Evolutionary conservation across 2,888 invertebrate genomes (phyloP).

Genomic region (Drosophila falleni): DNA sequence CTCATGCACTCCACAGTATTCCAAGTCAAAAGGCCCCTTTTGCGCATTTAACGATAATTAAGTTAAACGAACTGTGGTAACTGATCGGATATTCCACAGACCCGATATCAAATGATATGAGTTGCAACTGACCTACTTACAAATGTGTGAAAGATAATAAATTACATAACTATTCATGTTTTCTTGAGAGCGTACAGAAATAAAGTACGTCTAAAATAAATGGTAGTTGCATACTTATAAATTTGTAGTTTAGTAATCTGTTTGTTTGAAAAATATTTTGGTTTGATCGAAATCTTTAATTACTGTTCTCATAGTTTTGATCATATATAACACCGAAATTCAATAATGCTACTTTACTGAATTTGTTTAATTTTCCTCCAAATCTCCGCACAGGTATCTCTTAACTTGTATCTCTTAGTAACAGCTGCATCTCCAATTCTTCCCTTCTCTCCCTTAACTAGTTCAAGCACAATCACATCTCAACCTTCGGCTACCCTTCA

Average conservation of each 20-base stretch:
- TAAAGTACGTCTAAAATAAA: too few relatives aligned
- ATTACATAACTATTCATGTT: background rate
- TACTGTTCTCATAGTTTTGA: too few relatives aligned
- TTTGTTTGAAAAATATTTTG: too few relatives aligned
- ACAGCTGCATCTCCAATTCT: conserved; percentile 13
- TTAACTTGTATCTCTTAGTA: conserved; percentile 4
- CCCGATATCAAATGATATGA: conserved; percentile 3
- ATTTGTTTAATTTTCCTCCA: background rate
- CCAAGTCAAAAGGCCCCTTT: conserved; percentile 28
- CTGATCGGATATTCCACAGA: conserved; percentile 28
- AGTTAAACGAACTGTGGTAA: conserved; percentile 55
- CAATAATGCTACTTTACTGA: background rate
- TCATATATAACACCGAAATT: background rate
- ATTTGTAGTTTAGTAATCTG: too few relatives aligned
- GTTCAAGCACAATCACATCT: conserved; percentile 22
- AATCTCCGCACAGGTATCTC: background rate
- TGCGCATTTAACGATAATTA: conserved; percentile 51
- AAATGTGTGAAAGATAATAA: background rate
- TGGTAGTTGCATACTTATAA: too few relatives aligned
- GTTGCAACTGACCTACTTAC: conserved; percentile 7
- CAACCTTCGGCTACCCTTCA: conserved; percentile 53
- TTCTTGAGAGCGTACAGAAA: background rate
- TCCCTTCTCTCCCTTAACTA: background rate
- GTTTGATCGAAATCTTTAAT: too few relatives aligned
- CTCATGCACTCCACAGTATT: conserved; percentile 7